phyloP scores from a whole-genome alignment of 2,888 invertebrate genomes.

The Adelognathus sp. region DNA sequence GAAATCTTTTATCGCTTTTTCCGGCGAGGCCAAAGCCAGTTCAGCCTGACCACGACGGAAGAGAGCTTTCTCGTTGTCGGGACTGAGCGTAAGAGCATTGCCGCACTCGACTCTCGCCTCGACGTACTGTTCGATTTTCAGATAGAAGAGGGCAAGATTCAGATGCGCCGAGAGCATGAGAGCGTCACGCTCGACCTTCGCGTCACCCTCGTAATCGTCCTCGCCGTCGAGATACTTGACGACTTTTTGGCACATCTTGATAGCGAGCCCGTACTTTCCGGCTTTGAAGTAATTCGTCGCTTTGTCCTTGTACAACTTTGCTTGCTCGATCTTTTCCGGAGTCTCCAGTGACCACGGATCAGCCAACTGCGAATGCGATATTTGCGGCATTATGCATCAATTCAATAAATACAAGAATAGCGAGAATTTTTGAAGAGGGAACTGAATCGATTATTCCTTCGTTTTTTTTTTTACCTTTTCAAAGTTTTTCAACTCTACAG shows the following conservation, averaged over 20 bases:
- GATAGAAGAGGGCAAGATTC: constrained; percentile 91
- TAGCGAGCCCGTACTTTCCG: constrained; percentile 89
- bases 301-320: constrained; percentile 92
- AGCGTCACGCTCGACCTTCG: constrained; percentile 82
- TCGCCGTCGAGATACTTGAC: constrained; percentile 84
- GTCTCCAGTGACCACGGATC: constrained; percentile 92
- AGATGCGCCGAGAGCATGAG: constrained; percentile 88
- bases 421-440: background rate
- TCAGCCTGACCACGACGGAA: constrained; percentile 94
- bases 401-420: background rate
- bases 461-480: constrained; percentile 87
- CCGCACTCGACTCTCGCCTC: constrained; percentile 90
- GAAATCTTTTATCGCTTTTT: constrained; percentile 90
- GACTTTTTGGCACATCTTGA: constrained; percentile 93
- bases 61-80: constrained; percentile 92
- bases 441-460: background rate
- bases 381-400: constrained; percentile 6
- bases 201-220: constrained; percentile 78
- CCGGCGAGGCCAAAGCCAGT: constrained; percentile 89
- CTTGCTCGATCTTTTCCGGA: constrained; percentile 90
- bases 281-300: constrained; percentile 95
- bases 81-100: constrained; percentile 89
- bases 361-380: constrained; percentile 83
- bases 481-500: constrained; percentile 90
- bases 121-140: constrained; percentile 88